Evolutionary conservation across 2,113 vertebrate species (phyloP).

Genomic region (Ornithorhynchus anatinus): DNA sequence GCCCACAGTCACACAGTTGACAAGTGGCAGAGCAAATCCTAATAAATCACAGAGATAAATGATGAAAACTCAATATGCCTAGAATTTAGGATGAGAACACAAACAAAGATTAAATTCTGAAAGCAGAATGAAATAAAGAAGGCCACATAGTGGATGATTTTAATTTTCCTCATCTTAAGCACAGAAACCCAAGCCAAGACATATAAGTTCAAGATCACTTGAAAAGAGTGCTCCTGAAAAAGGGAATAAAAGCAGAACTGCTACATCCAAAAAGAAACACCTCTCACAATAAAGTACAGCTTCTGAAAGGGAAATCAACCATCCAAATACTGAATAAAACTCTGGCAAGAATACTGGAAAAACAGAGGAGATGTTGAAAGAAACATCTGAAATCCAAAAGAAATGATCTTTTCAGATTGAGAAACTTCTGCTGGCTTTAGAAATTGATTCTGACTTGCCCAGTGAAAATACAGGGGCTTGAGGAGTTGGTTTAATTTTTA

Average conservation of each 20-base stretch:
- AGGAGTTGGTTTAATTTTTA: too few species aligned
- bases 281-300: not conserved
- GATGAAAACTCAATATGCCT: conserved; percentile 5
- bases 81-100: not conserved
- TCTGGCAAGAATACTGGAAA: not conserved
- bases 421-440: not conserved
- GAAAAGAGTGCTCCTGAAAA: not conserved
- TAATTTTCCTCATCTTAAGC: not conserved
- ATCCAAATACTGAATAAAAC: not conserved
- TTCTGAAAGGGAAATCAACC: not conserved
- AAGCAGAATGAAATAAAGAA: not conserved
- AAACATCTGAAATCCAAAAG: too few species aligned
- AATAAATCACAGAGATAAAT: conserved; percentile 36
- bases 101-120: not conserved
- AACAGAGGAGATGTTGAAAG: not conserved
- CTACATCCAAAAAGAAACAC: not conserved
- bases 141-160: not conserved
- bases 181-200: not conserved
- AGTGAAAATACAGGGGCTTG: too few species aligned
- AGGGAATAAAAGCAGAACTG: not conserved
- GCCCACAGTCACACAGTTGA: too few species aligned
- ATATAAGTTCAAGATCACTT: not conserved
- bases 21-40: too few species aligned
- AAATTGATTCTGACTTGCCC: not conserved
- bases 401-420: not conserved